A percentile compares a stretch with the other conserved stretches of the same genome.
Evolutionary conservation across 30 jellyfish, hydroid and myxozoan genomes (phyloP).

Genomic region (Nemopilema nomurai): DNA sequence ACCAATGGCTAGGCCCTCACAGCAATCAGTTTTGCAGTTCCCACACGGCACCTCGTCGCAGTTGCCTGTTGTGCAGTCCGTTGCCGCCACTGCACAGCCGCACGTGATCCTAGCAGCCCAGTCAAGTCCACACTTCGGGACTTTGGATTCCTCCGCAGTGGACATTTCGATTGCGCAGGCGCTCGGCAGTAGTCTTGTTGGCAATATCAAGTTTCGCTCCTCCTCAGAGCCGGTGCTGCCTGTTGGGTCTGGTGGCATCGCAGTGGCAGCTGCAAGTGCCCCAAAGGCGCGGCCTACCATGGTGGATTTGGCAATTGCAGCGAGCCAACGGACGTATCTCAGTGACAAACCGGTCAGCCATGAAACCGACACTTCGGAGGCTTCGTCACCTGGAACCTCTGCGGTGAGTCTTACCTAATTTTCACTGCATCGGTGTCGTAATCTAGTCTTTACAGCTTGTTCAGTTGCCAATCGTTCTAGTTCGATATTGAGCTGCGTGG

Average conservation of each 20-base stretch:
- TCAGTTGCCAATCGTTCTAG: too few species aligned
- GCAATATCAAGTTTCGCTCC: neutral
- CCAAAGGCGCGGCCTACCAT: constrained; percentile 46
- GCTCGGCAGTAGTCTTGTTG: neutral
- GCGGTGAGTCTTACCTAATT: neutral
- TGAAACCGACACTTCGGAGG: constrained; percentile 6
- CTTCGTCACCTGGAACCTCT: neutral
- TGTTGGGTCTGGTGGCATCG: neutral
- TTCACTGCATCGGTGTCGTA: too few species aligned
- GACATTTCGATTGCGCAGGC: constrained; percentile 21
- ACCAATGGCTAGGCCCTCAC: neutral
- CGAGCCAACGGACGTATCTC: constrained; percentile 60
- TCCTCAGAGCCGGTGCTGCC: neutral
- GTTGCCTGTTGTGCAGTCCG: neutral
- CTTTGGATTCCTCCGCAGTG: constrained; percentile 26
- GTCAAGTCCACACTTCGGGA: neutral
- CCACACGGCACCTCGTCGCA: neutral
- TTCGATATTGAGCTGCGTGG: too few species aligned
- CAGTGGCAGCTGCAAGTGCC: neutral
- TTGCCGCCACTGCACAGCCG: neutral
- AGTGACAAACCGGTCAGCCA: constrained; percentile 2
- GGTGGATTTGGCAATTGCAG: constrained; percentile 76
- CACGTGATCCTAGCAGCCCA: constrained; percentile 3
- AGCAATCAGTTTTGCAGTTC: neutral
- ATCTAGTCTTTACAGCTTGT: too few species aligned